Evolutionary conservation across 2,888 invertebrate species (phyloP).

Genomic region (Noctua comes): DNA sequence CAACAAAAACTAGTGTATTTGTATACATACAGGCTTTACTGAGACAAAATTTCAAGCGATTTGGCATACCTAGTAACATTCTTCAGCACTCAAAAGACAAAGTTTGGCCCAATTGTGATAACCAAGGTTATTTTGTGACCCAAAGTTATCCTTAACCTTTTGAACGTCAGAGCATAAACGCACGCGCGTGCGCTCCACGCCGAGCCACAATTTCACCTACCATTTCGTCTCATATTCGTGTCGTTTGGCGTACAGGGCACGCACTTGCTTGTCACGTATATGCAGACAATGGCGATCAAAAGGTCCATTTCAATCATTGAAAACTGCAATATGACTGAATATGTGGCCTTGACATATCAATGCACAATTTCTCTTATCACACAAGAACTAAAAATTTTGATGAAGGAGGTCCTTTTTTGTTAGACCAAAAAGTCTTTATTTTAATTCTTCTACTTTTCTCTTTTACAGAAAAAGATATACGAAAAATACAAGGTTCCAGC

Average conservation of each 20-base stretch:
- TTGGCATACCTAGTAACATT: too few species aligned
- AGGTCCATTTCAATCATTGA: background rate
- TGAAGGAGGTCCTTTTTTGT: background rate
- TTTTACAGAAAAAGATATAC: conserved; percentile 92
- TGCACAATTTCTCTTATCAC: background rate
- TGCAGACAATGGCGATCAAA: too few species aligned
- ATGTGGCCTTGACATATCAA: background rate
- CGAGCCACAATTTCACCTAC: too few species aligned
- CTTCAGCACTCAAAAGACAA: background rate
- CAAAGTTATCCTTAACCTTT: background rate
- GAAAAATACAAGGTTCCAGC: conserved; percentile 93
- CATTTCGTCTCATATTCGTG: too few species aligned
- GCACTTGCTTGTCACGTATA: too few species aligned
- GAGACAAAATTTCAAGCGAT: too few species aligned
- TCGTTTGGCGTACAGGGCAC: too few species aligned
- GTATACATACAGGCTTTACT: too few species aligned
- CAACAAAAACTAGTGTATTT: too few species aligned
- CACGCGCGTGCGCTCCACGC: too few species aligned
- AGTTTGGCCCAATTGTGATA: background rate
- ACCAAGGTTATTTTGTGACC: background rate
- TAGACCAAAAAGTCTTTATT: too few species aligned
- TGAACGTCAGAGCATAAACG: too few species aligned
- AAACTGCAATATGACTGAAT: background rate
- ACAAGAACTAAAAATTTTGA: background rate
- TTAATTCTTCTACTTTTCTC: conserved; percentile 21